These are phyloP conservation scores for Dolichallabes microphthalmus DNA, from an alignment of 2,113 vertebrate genomes.

Conservation along the genomic window DNA sequence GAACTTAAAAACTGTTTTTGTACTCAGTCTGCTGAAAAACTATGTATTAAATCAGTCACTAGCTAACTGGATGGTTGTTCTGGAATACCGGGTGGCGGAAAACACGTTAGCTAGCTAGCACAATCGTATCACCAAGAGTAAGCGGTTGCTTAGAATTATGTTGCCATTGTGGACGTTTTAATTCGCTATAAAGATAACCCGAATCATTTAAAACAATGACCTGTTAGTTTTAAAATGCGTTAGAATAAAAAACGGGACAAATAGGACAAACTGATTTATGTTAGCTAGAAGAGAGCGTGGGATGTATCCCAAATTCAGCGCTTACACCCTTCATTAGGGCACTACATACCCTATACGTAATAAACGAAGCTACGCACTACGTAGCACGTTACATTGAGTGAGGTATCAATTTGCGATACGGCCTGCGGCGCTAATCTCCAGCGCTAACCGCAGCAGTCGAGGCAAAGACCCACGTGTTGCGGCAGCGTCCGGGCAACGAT, in stretches of 20 bases:
- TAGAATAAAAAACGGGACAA: no score
- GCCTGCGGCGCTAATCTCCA: neutral
- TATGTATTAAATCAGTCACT: neutral
- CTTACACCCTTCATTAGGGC: neutral
- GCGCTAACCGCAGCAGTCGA: neutral
- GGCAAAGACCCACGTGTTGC: slow-evolving; percentile 8
- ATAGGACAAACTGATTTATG: no score
- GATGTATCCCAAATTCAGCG: neutral
- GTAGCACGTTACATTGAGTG: neutral
- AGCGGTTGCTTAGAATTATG: neutral
- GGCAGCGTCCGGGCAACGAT: neutral
- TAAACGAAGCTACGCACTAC: neutral
- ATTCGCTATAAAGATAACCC: no score
- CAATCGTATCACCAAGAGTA: neutral
- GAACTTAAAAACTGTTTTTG: accelerated
- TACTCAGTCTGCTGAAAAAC: neutral
- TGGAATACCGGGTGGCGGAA: no score
- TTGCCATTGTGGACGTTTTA: neutral
- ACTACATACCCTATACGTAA: neutral
- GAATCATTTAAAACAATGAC: no score
- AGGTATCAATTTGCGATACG: neutral
- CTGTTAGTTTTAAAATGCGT: no score
- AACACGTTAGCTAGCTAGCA: neutral
- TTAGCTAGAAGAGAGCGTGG: neutral
- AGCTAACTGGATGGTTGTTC: no score